These are phyloP conservation scores for Thaumetopoea pityocampa DNA, from an alignment of 1,140 invertebrate species.

Conservation along the genomic window DNA sequence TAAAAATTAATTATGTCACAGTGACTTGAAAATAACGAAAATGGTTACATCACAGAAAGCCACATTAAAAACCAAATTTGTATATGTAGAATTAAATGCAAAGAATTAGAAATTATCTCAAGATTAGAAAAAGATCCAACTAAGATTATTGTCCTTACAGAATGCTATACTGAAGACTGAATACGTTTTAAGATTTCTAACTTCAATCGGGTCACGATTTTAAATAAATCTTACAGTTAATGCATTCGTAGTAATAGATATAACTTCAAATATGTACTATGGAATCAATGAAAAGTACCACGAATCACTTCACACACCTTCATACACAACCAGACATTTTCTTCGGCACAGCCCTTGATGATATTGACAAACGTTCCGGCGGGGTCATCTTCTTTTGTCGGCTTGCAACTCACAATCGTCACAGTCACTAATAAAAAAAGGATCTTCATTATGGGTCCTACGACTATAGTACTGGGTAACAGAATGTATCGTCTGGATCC, in stretches of 20 bases:
- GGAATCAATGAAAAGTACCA: not conserved
- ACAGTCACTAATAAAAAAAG: conserved; percentile 74
- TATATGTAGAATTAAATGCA: no score
- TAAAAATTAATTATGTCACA: no score
- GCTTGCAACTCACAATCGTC: conserved; percentile 71
- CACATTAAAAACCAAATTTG: no score
- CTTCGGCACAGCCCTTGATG: conserved; percentile 81
- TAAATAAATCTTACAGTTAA: no score
- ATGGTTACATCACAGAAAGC: no score
- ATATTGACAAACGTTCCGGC: conserved; percentile 79
- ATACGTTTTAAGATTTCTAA: no score
- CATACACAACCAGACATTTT: conserved; percentile 83
- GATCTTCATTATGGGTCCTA: conserved; percentile 75
- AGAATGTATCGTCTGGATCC: conserved; percentile 44
- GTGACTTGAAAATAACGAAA: no score
- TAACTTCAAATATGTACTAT: not conserved
- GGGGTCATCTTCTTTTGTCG: conserved; percentile 73
- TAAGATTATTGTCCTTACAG: no score
- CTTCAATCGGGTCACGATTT: no score
- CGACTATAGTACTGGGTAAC: conserved; percentile 36
- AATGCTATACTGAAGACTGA: no score
- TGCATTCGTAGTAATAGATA: not conserved
- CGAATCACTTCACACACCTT: conserved; percentile 75
- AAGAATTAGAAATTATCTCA: no score
- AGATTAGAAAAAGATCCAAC: no score